Evolutionary conservation across 1,140 invertebrate genomes (phyloP).

Genomic region (Dreissena polymorpha): DNA sequence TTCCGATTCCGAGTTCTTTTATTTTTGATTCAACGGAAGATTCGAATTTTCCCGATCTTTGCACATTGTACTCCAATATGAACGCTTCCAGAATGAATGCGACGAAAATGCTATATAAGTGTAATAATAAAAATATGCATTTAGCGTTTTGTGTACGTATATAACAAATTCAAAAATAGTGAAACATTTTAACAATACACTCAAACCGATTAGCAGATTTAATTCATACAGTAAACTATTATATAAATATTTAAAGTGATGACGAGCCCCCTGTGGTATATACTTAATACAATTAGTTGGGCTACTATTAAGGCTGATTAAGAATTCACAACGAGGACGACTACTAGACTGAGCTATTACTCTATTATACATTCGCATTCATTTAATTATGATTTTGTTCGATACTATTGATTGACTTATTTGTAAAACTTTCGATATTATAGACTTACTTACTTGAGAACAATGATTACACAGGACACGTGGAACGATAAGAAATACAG

Average conservation of each 20-base stretch:
- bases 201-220: no score
- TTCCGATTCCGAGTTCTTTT: constrained; percentile 79
- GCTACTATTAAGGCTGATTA: neutral
- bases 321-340: neutral
- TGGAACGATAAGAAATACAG: constrained; percentile 82
- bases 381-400: neutral
- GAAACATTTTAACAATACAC: no score
- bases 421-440: constrained; percentile 65
- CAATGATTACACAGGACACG: constrained; percentile 81
- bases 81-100: constrained; percentile 83
- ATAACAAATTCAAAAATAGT: no score
- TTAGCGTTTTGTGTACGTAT: no score
- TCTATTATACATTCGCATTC: neutral
- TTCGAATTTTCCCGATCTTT: constrained; percentile 77
- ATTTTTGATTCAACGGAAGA: constrained; percentile 80
- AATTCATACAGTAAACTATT: no score
- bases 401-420: constrained; percentile 73
- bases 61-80: constrained; percentile 81
- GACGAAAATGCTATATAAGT: constrained; percentile 81
- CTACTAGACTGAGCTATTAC: neutral
- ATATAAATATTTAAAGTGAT: no score
- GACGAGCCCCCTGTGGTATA: no score
- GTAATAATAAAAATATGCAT: no score
- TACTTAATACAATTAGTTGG: neutral
- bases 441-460: constrained; percentile 80